A percentile compares a stretch with the other conserved stretches of the same genome.
Conservation (phyloP, 2,797 vertebrate genomes). For the Dermochelys coriacea region DNA sequence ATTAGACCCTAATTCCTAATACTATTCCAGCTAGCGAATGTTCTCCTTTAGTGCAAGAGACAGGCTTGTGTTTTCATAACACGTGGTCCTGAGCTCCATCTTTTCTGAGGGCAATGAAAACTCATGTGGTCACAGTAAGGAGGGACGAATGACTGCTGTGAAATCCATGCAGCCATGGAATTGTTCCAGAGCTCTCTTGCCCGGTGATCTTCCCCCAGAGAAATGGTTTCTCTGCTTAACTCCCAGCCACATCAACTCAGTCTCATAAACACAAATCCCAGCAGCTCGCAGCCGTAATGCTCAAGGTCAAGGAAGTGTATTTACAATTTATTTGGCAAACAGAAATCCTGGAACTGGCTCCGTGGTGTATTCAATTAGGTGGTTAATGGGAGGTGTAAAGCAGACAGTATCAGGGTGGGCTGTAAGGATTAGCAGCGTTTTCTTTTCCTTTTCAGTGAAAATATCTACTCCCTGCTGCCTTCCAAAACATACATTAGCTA, state of each 20-base stretch:
- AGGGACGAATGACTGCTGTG: neutral
- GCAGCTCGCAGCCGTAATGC: neutral
- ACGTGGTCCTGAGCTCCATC: neutral
- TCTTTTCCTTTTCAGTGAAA: neutral
- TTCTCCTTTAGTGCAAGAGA: neutral
- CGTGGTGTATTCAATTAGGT: neutral
- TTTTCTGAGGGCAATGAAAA: neutral
- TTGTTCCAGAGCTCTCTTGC: neutral
- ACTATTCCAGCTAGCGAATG: neutral
- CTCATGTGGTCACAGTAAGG: neutral
- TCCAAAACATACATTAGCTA: neutral
- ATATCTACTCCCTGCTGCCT: neutral
- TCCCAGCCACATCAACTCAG: neutral
- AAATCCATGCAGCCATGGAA: neutral
- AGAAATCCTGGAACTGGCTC: neutral
- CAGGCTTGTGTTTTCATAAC: neutral
- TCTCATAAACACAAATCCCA: neutral
- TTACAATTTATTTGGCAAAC: neutral
- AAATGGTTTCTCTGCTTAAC: neutral
- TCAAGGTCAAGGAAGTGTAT: neutral
- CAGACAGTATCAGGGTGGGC: neutral
- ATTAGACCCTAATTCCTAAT: neutral
- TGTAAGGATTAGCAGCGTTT: neutral
- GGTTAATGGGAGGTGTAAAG: neutral
- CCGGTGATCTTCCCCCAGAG: neutral